These are phyloP conservation scores for Erythrocercus mccallii DNA, from an alignment of 2,113 vertebrate species.

Conservation along the genomic window DNA sequence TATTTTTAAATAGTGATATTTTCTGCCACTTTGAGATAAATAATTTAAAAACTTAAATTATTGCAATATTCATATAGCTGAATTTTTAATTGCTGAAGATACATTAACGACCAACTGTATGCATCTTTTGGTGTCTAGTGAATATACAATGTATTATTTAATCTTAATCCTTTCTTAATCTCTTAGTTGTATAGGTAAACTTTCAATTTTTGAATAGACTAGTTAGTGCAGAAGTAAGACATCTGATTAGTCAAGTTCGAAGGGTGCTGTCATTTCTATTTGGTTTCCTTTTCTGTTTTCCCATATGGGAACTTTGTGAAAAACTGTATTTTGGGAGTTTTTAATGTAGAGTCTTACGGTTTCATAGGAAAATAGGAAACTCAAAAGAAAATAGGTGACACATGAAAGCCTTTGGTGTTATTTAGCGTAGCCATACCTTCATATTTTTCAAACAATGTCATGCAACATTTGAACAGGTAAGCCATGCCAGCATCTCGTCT, in stretches of 20 bases:
- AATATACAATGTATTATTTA: slow-evolving; percentile 24
- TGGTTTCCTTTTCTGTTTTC: not conserved
- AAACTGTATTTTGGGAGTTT: not conserved
- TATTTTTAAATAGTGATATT: slow-evolving; percentile 31
- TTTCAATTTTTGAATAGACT: not conserved
- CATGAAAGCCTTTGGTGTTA: slow-evolving; percentile 12
- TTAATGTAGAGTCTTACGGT: not conserved
- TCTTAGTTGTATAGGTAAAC: not conserved
- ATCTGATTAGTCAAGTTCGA: not conserved
- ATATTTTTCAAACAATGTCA: not conserved
- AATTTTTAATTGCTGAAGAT: slow-evolving; percentile 48
- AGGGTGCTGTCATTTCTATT: not conserved
- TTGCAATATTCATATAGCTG: slow-evolving; percentile 50
- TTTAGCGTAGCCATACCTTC: not conserved
- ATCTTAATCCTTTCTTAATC: slow-evolving; percentile 16
- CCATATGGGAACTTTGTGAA: not conserved
- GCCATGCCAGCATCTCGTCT: not conserved
- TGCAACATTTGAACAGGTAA: not conserved
- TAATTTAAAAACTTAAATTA: slow-evolving; percentile 46
- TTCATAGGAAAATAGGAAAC: not conserved
- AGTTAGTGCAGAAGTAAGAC: not conserved
- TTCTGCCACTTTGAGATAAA: slow-evolving; percentile 27
- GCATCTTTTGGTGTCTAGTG: slow-evolving; percentile 2
- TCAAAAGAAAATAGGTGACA: not conserved
- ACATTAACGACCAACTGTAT: not conserved